phyloP scores from a whole-genome alignment of 2,797 vertebrate genomes.

The Lagocephalus sceleratus region DNA sequence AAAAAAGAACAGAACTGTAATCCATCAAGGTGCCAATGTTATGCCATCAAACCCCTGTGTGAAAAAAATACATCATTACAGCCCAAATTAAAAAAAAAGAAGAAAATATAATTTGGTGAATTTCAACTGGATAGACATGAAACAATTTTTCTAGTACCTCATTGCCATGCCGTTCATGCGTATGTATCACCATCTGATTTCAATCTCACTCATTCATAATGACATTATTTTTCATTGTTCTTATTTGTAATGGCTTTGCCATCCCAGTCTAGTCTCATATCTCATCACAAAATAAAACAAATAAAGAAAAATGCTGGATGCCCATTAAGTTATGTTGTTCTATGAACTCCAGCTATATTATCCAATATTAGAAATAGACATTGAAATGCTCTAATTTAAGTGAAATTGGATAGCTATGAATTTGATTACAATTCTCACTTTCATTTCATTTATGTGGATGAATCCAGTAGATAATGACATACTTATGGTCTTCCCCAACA shows the following conservation, averaged over 20 bases:
- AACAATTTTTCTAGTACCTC: no score
- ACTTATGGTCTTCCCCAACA: constrained; percentile 53
- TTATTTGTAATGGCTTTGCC: no score
- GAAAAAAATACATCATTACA: neutral
- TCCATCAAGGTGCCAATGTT: neutral
- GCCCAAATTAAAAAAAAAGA: neutral
- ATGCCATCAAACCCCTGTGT: neutral
- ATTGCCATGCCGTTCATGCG: no score
- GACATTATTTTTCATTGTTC: no score
- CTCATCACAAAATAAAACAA: no score
- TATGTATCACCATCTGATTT: no score
- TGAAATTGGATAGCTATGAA: constrained; percentile 33
- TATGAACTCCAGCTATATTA: neutral
- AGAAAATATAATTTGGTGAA: no score
- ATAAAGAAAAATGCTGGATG: no score
- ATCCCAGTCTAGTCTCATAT: no score
- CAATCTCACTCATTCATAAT: no score
- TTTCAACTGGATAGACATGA: no score
- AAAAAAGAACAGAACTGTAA: neutral
- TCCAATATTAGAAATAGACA: constrained; percentile 43
- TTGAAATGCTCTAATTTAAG: constrained; percentile 19
- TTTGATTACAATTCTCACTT: constrained; percentile 32
- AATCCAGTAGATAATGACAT: constrained; percentile 64
- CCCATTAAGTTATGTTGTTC: no score
- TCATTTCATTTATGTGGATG: constrained; percentile 22